Conservation (phyloP, 2,888 invertebrate genomes). For the Andricus curvator region DNA sequence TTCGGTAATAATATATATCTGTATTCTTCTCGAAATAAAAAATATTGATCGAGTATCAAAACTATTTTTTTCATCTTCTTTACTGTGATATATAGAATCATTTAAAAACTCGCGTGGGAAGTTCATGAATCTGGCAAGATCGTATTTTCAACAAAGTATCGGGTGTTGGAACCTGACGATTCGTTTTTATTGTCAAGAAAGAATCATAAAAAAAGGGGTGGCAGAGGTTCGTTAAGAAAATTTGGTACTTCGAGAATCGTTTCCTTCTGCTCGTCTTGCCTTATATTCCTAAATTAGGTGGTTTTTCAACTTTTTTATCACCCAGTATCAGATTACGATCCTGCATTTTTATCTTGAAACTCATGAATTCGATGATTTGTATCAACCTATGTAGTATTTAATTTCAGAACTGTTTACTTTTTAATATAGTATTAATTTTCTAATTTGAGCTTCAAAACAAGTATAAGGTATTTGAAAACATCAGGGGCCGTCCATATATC, state of each 20-base stretch:
- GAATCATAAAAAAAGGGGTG: slow-evolving; percentile 3
- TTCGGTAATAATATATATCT: no score
- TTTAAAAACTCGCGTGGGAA: slow-evolving; percentile 14
- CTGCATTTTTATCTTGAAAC: background rate
- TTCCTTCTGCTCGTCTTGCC: background rate
- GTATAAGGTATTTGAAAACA: background rate
- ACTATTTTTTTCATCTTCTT: background rate
- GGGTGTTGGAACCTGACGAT: slow-evolving; percentile 36
- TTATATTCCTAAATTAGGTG: background rate
- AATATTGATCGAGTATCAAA: background rate
- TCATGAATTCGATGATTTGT: background rate
- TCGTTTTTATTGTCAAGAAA: slow-evolving; percentile 21
- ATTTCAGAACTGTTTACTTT: background rate
- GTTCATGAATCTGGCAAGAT: slow-evolving; percentile 3
- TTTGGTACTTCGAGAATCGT: slow-evolving; percentile 1
- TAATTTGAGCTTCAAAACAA: background rate
- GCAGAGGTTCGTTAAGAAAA: slow-evolving; percentile 1
- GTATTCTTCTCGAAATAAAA: background rate
- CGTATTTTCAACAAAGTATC: slow-evolving; percentile 36
- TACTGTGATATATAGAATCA: background rate
- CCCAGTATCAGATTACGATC: slow-evolving; percentile 16
- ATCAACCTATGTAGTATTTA: background rate
- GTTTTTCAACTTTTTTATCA: slow-evolving; percentile 19
- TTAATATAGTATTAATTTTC: background rate
- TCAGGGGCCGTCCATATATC: no score